Evolutionary conservation across 2,888 invertebrate genomes (phyloP), one percentile per base, ranked within the genome.

Genomic region (Dugesia japonica): DNA sequence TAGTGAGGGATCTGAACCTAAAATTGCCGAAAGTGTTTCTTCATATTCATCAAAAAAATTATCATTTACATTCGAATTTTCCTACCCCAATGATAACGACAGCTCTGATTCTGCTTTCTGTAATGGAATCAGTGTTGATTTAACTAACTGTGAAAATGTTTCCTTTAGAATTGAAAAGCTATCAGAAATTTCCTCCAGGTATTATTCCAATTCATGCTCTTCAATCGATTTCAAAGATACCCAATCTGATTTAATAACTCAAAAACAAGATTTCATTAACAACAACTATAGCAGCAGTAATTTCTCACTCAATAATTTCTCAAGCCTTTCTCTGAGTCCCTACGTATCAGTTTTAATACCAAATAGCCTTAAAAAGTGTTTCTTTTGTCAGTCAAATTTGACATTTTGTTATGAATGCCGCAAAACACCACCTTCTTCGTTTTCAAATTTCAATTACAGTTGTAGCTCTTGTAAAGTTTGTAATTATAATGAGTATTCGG

Each of bases 301-400:
- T 23, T 56, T 56, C 56, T 56, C 56, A 56, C 56, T 56, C 56
- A 56, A 56, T 56, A 56, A 56, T n/a, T 56, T 56, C n/a, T 56
- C 56, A n/a, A 56, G 56, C n/a, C n/a, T 56, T 56, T 56, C 56
- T 56, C 56, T 56, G 9, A 56, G 56, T 23, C 56, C 56, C 56
- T 56, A 56, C 23, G 56, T 56, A 56, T 56, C 56, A 56, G 56
- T 56, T 56, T n/a, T 56, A 56, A 56, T 56, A 56, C 56, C 56
- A 56, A 56, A 56, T 56, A 56, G 56, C 56, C 56, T 56, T 56
- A 56, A 56, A 38, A 56, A 56, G 23, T 56, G 56, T 56, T 56
- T 56, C 56, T 56, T 56, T 56, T 4, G 4, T n/a, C 4, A n/a
- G 1, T n/a, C n/a, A 23, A 56, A 13, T 56, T 56, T 13, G n/a